Percentiles rank a stretch among this genome's conserved stretches.
These are phyloP conservation scores for Cremastinae sp. DNA, from an alignment of 2,888 invertebrate genomes.

Conservation along the genomic window DNA sequence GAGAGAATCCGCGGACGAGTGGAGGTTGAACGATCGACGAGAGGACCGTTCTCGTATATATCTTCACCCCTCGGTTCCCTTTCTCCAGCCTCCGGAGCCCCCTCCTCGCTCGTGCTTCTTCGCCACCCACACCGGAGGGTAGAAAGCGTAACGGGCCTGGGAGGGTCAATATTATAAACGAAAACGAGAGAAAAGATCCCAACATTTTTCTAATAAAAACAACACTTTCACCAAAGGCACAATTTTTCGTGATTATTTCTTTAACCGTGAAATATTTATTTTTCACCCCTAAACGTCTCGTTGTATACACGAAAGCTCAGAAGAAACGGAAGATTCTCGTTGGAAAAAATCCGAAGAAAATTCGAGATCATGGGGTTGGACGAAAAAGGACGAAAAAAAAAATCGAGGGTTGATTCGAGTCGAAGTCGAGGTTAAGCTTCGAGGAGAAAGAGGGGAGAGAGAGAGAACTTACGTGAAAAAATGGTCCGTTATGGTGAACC, in stretches of 20 bases:
- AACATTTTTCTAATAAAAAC: not conserved
- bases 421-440: no score
- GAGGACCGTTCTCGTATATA: conserved; percentile 51
- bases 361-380: conserved; percentile 7
- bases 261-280: not conserved
- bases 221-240: not conserved
- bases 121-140: conserved; percentile 25
- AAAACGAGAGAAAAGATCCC: conserved; percentile 26
- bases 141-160: conserved; percentile 44
- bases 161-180: conserved; percentile 53
- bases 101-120: not conserved
- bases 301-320: not conserved
- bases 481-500: conserved; percentile 55
- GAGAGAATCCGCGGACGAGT: conserved; percentile 57
- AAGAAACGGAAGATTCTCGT: not conserved
- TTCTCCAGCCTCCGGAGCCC: not conserved
- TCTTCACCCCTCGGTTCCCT: not conserved
- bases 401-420: no score
- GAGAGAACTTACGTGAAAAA: conserved; percentile 63
- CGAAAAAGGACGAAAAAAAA: not conserved
- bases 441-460: not conserved
- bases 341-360: no score
- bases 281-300: no score
- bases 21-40: conserved; percentile 64
- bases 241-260: conserved; percentile 1